Evolutionary conservation across 2,888 invertebrate genomes (phyloP).

Genomic region (Drosophila paucipuncta): DNA sequence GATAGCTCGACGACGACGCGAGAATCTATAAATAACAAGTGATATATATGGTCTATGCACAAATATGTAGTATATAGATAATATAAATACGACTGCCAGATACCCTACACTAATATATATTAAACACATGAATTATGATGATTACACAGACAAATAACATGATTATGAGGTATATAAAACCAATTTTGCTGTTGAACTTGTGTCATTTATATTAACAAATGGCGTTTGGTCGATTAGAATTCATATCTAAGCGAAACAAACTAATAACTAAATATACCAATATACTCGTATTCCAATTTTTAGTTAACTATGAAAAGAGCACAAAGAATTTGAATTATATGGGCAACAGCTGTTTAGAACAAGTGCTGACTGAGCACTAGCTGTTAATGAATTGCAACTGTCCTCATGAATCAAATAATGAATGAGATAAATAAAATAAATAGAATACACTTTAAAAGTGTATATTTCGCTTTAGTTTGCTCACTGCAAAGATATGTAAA

Average conservation of each 20-base stretch:
- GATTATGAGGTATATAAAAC: background rate
- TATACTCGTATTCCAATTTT: background rate
- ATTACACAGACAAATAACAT: background rate
- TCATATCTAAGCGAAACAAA: slow-evolving; percentile 15
- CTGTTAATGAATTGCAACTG: background rate
- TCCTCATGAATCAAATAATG: background rate
- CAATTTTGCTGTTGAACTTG: background rate
- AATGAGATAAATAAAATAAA: background rate
- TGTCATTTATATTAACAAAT: slow-evolving; percentile 2
- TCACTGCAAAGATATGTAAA: background rate
- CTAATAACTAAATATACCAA: background rate
- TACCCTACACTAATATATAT: slow-evolving; percentile 31
- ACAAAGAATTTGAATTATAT: background rate
- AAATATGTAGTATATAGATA: background rate
- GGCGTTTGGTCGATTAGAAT: slow-evolving; percentile 16
- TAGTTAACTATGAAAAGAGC: background rate
- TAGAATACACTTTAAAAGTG: background rate
- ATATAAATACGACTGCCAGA: slow-evolving; percentile 6
- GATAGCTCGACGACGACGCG: slow-evolving; percentile 58
- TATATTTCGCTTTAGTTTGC: background rate
- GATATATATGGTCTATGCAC: slow-evolving; percentile 23
- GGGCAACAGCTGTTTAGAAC: background rate
- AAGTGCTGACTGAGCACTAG: background rate
- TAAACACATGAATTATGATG: background rate
- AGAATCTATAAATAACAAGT: slow-evolving; percentile 64